Evolutionary conservation across 2,113 vertebrate species (phyloP), one percentile per base, ranked within the genome.

Genomic region (Phycodurus eques): DNA sequence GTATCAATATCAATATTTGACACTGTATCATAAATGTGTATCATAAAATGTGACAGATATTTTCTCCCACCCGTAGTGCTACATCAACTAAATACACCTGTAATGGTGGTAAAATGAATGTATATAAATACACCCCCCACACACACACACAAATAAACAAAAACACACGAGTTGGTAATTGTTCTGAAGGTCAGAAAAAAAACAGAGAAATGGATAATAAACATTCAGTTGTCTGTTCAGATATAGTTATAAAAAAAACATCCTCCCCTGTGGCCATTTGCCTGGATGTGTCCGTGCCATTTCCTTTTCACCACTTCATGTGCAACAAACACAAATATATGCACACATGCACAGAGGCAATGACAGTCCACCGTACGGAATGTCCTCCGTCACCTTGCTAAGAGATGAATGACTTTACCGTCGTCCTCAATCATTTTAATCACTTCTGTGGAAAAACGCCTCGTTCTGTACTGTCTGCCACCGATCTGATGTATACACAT

Each of bases 351-450:
- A 72, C 59, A 0, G 15, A 51, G 80, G 76, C 83, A 20, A 71
- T 79, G 33, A 77, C 68, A 27, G 73, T 61, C 76, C 43, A 79
- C 84, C 80, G 80, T 66, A 76, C 65, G 69, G 72, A 80, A 19
- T 76, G 86, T 88, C 86, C 88, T 82, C 83, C 85, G 80, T 92
- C 92, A 92, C 91, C 92, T 92, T 92, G 90, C 91, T 91, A 79
- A 84, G 81, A 91, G 91, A 92, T 90, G 88, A 91, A 92, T 91
- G 85, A 80, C 82, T 86, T 90, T 39, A 72, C 87, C 69, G 75
- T 76, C 88, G 85, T 91, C 88, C 89, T 92, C 89, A 84, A 92
- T 93, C 91, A 91, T 92, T 92, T 89, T 91, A 93, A 93, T 93
- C 91, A 93, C 89, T 87, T 85, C 83, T 83, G 76, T 83, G 83